Evolutionary conservation across 2,113 vertebrate genomes (phyloP), one percentile per base, ranked within the genome.

Genomic region (Colaptes auratus): DNA sequence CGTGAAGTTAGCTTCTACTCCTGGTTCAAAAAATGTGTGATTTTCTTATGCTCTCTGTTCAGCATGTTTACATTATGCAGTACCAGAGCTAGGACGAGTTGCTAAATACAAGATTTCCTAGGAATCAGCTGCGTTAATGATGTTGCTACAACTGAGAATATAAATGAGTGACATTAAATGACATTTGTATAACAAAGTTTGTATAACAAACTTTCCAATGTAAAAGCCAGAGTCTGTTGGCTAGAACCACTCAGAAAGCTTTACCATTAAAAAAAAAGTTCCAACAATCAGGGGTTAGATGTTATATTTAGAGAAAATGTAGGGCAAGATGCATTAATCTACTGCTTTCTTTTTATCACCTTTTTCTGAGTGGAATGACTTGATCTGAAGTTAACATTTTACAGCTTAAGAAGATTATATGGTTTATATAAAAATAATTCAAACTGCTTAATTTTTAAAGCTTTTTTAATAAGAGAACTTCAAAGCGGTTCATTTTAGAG

Each of bases 381-480:
- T 72, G 59, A 86, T 60, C 66, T 94, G 56, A 92, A 92, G 85
- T 93, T 86, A 91, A 90, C 85, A 81, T 95, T 95, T 94, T 95
- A 42, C 66, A 90, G 11, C 61, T 78, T 93, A 92, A 93, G 88
- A 81, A 95, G 86, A 86, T 96, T 70, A 93, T 50, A 55, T 79
- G 53, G 70, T 92, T 73, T 61, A 84, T 91, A 93, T 90, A 84
- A 95, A 91, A 97, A 95, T 86, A 94, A 84, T 94, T 92, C 80
- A 73, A 95, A 90, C 59, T 96, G 58, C 73, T 92, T 95, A 84
- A 55, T 88, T 97, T 97, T 92, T 79, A 90, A 93, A 95, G 76
- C 70, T 93, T 93, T 92, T 95, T 92, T 93, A 95, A 84, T 94
- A 93, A 91, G 91, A 96, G 93, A 93, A 91, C 94, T 97, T 97